Conservation (phyloP, 2,888 invertebrate genomes). For the Diaphora mendica region DNA sequence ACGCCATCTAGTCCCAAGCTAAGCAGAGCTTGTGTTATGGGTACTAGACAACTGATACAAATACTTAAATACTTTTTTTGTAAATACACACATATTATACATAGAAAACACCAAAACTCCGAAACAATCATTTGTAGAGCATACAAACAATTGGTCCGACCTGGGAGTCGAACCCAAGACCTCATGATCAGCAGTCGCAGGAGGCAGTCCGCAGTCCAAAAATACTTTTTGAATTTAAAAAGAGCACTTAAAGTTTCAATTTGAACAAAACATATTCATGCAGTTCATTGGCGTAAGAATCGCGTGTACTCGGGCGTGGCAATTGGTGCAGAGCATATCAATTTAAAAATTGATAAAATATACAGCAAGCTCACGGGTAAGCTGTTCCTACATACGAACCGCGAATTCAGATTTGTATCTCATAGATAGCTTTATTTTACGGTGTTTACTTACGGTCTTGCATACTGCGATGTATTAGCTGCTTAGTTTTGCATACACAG, state of each 20-base stretch:
- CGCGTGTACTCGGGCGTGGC: constrained; percentile 63
- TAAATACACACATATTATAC: no score
- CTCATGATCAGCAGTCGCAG: no score
- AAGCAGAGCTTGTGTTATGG: no score
- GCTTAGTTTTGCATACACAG: constrained; percentile 31
- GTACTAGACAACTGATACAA: no score
- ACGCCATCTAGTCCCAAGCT: no score
- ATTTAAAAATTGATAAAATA: constrained; percentile 72
- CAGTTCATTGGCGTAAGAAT: constrained; percentile 42
- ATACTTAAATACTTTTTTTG: no score
- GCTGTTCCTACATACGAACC: constrained; percentile 59
- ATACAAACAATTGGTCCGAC: no score
- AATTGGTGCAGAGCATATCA: constrained; percentile 53
- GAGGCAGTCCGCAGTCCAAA: no score
- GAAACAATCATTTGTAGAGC: no score
- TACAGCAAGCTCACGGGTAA: constrained; percentile 57
- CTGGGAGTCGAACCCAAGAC: no score
- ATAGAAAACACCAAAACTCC: no score
- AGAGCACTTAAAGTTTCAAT: constrained; percentile 32
- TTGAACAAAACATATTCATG: constrained; percentile 34
- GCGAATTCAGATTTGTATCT: constrained; percentile 58
- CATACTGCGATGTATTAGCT: constrained; percentile 15
- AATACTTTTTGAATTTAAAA: neutral
- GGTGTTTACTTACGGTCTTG: constrained; percentile 32
- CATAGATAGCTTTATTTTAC: constrained; percentile 51